phyloP scores from a whole-genome alignment of 2,888 invertebrate species.

The Dendrolimus houi region DNA sequence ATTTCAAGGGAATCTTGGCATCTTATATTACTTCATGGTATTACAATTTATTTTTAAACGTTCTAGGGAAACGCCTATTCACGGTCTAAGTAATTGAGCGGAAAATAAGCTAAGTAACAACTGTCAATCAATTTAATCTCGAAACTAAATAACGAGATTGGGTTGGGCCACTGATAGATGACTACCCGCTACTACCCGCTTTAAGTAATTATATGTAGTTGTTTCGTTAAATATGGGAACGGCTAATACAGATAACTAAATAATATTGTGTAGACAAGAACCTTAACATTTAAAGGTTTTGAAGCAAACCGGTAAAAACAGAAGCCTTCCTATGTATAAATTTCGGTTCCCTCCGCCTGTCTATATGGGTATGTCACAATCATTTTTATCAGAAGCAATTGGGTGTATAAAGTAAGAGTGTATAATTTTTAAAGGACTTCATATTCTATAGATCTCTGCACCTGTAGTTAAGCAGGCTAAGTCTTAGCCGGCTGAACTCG shows the following conservation, averaged over 20 bases:
- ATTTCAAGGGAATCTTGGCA: constrained; percentile 4
- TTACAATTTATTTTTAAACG: not conserved
- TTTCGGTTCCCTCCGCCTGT: no score
- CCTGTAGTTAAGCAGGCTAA: no score
- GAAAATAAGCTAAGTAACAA: constrained; percentile 45
- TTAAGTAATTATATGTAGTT: constrained; percentile 8
- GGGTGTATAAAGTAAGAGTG: no score
- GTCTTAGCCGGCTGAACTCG: no score
- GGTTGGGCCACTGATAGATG: constrained; percentile 3
- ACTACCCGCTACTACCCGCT: not conserved
- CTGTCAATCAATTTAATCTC: constrained; percentile 39
- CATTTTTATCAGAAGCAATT: no score
- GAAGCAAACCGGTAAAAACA: no score
- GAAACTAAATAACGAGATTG: constrained; percentile 7
- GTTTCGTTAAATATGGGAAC: constrained; percentile 1
- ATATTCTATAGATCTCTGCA: no score
- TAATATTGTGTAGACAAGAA: not conserved
- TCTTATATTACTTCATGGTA: not conserved
- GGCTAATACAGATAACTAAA: not conserved
- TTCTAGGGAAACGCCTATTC: constrained; percentile 28
- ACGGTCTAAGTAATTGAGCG: constrained; percentile 51
- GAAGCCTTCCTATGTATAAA: no score
- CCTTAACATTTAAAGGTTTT: no score
- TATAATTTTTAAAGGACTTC: no score
- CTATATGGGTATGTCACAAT: no score